Conservation (phyloP, 2,113 vertebrate species). For the Gallinago jamesoni region DNA sequence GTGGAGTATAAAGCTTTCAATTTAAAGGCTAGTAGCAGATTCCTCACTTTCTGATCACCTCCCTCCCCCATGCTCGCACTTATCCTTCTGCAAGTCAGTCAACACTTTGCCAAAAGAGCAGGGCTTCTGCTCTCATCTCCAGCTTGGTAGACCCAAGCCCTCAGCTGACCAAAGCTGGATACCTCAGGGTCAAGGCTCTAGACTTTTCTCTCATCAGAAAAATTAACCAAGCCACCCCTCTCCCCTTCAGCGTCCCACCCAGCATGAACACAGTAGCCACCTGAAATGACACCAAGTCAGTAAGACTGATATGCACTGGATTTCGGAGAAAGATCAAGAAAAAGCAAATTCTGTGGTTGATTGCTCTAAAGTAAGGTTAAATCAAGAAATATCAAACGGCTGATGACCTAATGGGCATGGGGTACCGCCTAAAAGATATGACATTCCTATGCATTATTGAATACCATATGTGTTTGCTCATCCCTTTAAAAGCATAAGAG, state of each 20-base stretch:
- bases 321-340: neutral
- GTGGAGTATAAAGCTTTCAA: slow-evolving; percentile 52
- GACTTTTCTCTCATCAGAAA: neutral
- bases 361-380: neutral
- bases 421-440: neutral
- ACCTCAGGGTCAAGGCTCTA: neutral
- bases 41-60: neutral
- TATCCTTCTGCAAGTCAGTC: neutral
- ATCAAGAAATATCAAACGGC: slow-evolving; percentile 16
- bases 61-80: neutral
- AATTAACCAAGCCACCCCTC: neutral
- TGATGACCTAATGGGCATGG: neutral
- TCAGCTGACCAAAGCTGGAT: neutral
- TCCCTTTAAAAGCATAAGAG: neutral
- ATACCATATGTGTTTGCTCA: neutral
- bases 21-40: slow-evolving; percentile 54
- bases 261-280: neutral
- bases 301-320: neutral
- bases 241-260: neutral
- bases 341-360: neutral
- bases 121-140: neutral
- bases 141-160: neutral
- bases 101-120: neutral
- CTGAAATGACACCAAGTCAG: neutral
- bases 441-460: slow-evolving; percentile 16